Evolutionary conservation across 1,140 invertebrate species (phyloP).

Genomic region (Microplitis mediator): DNA sequence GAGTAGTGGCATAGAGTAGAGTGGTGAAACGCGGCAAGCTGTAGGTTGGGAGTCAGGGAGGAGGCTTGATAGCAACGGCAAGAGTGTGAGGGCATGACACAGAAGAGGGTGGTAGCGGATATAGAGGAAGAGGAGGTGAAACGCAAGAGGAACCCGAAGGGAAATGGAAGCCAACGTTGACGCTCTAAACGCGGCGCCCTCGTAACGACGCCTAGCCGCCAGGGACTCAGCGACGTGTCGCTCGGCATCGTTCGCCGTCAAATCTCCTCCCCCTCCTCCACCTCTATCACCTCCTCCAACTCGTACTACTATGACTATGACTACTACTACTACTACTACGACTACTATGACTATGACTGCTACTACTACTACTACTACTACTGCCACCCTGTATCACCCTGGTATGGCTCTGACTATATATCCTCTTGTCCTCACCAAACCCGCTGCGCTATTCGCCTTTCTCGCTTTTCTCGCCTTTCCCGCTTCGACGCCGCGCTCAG

Average conservation of each 20-base stretch:
- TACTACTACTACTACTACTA: background rate
- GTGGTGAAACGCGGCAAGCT: background rate
- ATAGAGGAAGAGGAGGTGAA: background rate
- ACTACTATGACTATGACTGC: background rate
- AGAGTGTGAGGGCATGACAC: background rate
- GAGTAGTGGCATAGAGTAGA: background rate
- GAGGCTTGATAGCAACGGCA: background rate
- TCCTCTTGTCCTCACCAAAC: background rate
- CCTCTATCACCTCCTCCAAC: background rate
- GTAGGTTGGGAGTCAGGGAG: background rate
- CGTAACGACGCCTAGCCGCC: conserved; percentile 37
- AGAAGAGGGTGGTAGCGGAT: background rate
- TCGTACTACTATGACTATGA: background rate
- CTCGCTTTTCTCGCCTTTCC: background rate
- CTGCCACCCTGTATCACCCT: background rate
- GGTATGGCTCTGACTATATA: background rate
- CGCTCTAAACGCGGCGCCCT: conserved; percentile 39
- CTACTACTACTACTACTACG: background rate
- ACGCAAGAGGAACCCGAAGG: background rate
- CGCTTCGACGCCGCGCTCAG: background rate
- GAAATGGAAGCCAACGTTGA: conserved; percentile 22
- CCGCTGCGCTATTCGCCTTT: background rate
- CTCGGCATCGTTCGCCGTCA: conserved; percentile 26
- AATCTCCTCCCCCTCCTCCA: background rate
- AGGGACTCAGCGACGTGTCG: conserved; percentile 30